Evolutionary conservation across 2,797 vertebrate species (phyloP).

Genomic region (Ceryle rudis): DNA sequence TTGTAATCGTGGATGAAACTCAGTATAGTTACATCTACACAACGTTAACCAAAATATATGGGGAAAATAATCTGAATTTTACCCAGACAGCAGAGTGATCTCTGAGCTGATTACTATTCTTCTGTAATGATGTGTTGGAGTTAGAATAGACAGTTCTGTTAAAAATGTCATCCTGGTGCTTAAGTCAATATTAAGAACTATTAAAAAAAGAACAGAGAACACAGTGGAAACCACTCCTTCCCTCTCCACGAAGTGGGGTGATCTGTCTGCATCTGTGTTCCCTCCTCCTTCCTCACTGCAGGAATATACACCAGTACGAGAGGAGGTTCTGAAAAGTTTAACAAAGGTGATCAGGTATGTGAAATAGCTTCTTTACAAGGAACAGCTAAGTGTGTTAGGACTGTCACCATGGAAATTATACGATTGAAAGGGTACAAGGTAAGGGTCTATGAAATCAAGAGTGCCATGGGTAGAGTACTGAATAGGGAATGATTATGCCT

Average conservation of each 20-base stretch:
- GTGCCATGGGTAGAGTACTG: neutral
- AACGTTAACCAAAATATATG: neutral
- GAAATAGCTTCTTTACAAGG: neutral
- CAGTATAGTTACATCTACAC: neutral
- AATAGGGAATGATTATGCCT: neutral
- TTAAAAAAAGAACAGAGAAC: neutral
- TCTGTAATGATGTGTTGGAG: neutral
- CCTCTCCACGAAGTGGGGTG: accelerated
- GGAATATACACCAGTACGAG: neutral
- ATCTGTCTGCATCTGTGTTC: neutral
- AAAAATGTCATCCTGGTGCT: neutral
- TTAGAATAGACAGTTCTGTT: neutral
- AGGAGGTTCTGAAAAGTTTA: neutral
- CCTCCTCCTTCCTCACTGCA: neutral
- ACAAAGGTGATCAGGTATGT: neutral
- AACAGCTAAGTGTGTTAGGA: neutral
- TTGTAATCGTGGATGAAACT: neutral
- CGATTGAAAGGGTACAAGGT: neutral
- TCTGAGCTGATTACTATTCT: neutral
- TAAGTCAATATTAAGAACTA: neutral
- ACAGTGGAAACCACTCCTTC: neutral
- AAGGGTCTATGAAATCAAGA: neutral
- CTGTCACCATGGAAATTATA: neutral
- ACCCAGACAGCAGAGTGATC: neutral
- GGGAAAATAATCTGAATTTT: neutral